Percentiles rank a stretch among this genome's conserved stretches.
These are phyloP conservation scores for Charanyca ferruginea DNA, from an alignment of 2,888 invertebrate genomes.

Conservation along the genomic window DNA sequence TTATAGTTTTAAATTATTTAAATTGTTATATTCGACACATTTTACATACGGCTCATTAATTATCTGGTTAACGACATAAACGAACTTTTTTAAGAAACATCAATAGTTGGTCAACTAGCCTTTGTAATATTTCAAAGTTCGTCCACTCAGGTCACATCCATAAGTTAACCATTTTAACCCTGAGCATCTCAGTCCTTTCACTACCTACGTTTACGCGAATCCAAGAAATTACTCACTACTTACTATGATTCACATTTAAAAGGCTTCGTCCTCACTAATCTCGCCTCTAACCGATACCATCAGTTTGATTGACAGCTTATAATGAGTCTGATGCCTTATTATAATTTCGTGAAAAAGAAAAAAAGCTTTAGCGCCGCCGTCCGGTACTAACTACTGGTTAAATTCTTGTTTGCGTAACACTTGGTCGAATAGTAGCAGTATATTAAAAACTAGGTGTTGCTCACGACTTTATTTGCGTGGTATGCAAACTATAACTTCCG, in stretches of 20 bases:
- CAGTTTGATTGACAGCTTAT: slow-evolving; percentile 81
- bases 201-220: slow-evolving; percentile 54
- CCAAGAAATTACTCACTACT: slow-evolving; percentile 47
- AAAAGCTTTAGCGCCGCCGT: slow-evolving; percentile 66
- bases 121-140: neutral
- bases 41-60: neutral
- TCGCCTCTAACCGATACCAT: slow-evolving; percentile 69
- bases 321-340: slow-evolving; percentile 76
- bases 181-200: slow-evolving; percentile 53
- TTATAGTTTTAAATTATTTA: neutral
- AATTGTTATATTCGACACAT: neutral
- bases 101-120: neutral
- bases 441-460: slow-evolving; percentile 56
- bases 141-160: slow-evolving; percentile 3
- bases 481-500: neutral
- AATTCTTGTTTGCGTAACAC: slow-evolving; percentile 81
- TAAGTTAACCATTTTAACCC: slow-evolving; percentile 28
- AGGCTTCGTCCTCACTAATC: slow-evolving; percentile 61
- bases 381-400: slow-evolving; percentile 79
- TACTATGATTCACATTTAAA: slow-evolving; percentile 58
- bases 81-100: neutral
- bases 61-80: neutral
- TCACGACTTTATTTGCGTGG: slow-evolving; percentile 15
- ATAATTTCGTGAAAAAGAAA: slow-evolving; percentile 77
- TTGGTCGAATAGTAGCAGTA: slow-evolving; percentile 68